Percentiles rank a stretch among this genome's conserved stretches.
These are phyloP conservation scores for Neosilurus mollespiculum DNA, from an alignment of 2,797 vertebrate species.

Conservation along the genomic window DNA sequence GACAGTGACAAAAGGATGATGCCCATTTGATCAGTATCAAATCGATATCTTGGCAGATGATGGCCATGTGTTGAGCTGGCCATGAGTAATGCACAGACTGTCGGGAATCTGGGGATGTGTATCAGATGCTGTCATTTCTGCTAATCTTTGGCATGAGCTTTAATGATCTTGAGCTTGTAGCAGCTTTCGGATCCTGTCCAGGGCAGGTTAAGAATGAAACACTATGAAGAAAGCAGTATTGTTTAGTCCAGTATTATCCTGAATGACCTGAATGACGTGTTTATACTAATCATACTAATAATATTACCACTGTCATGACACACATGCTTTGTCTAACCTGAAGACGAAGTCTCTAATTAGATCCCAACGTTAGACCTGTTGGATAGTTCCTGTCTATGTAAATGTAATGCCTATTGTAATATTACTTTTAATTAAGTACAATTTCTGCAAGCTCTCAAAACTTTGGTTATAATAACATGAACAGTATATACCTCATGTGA, in stretches of 20 bases:
- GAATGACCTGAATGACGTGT: too few relatives aligned
- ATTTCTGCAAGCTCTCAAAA: too few relatives aligned
- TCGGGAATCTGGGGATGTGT: conserved; percentile 32
- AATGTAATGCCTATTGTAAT: too few relatives aligned
- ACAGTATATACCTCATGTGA: too few relatives aligned
- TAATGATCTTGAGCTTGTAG: conserved; percentile 2
- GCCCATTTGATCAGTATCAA: conserved; percentile 3
- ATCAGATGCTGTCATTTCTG: conserved; percentile 15
- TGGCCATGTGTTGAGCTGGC: conserved; percentile 34
- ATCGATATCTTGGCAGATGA: neutral
- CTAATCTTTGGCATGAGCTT: conserved; percentile 48
- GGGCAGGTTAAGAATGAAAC: conserved; percentile 10
- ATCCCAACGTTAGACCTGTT: too few relatives aligned
- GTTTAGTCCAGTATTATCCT: neutral
- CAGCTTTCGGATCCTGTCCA: conserved; percentile 7
- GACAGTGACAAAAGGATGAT: neutral
- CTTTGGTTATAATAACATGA: too few relatives aligned
- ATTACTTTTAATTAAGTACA: too few relatives aligned
- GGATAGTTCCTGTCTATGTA: too few relatives aligned
- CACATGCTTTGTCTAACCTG: too few relatives aligned
- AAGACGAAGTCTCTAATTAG: too few relatives aligned
- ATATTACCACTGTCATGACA: too few relatives aligned
- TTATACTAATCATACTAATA: too few relatives aligned
- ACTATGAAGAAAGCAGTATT: neutral
- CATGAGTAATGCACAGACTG: conserved; percentile 29